Percentiles rank a stretch among this genome's conserved stretches.
Conservation (phyloP, 2,888 invertebrate genomes). For the Monoplex corrugatus region DNA sequence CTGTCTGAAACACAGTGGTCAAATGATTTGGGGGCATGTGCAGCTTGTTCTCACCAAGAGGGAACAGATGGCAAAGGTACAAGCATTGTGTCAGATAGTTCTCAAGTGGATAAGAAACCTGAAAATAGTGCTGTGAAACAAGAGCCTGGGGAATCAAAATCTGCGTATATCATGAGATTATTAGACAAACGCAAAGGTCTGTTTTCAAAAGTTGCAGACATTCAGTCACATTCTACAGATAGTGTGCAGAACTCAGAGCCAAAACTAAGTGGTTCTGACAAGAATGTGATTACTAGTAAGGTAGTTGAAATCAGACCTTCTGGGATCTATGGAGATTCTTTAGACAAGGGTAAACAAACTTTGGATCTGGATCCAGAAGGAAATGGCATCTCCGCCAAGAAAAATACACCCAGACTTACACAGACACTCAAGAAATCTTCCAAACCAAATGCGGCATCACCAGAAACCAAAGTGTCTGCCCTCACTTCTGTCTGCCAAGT, state of each 20-base stretch:
- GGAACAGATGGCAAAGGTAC: not conserved
- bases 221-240: conserved; percentile 52
- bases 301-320: not conserved
- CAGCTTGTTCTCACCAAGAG: not conserved
- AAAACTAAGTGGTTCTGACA: not conserved
- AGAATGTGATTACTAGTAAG: not conserved
- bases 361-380: not conserved
- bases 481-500: conserved; percentile 53
- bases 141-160: conserved; percentile 44
- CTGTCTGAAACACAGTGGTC: not conserved
- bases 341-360: not conserved
- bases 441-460: not conserved
- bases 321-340: not conserved
- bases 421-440: not conserved
- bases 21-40: not conserved
- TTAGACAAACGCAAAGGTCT: conserved; percentile 68
- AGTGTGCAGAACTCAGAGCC: not conserved
- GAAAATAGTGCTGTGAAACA: not conserved
- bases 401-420: not conserved
- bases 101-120: not conserved
- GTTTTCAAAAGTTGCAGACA: conserved; percentile 68
- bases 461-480: conserved; percentile 35
- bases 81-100: not conserved
- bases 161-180: conserved; percentile 65
- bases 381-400: not conserved